phyloP scores from a whole-genome alignment of 2,797 vertebrate species.

The Hephaestus fuliginosus region DNA sequence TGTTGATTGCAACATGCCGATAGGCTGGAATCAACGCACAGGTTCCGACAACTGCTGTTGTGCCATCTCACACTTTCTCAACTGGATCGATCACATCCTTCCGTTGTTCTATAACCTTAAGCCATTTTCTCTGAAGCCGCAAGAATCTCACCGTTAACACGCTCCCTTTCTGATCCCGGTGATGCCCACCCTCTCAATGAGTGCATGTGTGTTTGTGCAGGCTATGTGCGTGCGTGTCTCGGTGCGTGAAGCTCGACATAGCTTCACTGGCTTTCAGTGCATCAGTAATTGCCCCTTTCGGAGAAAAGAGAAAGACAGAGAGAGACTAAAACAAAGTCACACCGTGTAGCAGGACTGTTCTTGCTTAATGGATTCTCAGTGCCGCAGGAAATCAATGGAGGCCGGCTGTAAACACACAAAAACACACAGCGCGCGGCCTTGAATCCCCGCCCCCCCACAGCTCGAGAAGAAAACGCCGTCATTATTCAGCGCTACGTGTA shows the following conservation, averaged over 20 bases:
- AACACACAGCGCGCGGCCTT: slow-evolving; percentile 40
- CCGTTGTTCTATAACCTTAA: slow-evolving; percentile 18
- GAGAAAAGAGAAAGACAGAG: slow-evolving; percentile 11
- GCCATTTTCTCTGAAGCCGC: slow-evolving; percentile 10
- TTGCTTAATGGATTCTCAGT: slow-evolving; percentile 60
- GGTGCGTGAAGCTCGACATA: background rate
- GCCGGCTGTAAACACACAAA: slow-evolving; percentile 47
- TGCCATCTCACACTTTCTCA: slow-evolving; percentile 41
- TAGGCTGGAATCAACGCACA: slow-evolving; percentile 26
- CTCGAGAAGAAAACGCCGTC: background rate
- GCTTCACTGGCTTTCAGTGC: slow-evolving; percentile 22
- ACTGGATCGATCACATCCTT: slow-evolving; percentile 38
- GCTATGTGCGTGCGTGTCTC: background rate
- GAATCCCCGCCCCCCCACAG: slow-evolving; percentile 6
- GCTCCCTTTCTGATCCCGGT: background rate
- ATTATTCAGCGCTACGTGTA: slow-evolving; percentile 1
- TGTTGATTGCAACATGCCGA: slow-evolving; percentile 49
- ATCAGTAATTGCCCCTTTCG: slow-evolving; percentile 2
- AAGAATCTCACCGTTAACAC: slow-evolving; percentile 13
- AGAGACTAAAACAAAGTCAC: slow-evolving; percentile 21
- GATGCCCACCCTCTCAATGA: background rate
- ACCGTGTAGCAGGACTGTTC: slow-evolving; percentile 23
- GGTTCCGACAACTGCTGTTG: slow-evolving; percentile 17
- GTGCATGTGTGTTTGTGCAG: background rate
- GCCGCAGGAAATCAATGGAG: slow-evolving; percentile 61